These are phyloP conservation scores for Callosobruchus maculatus DNA, from an alignment of 2,888 invertebrate genomes.

Conservation along the genomic window DNA sequence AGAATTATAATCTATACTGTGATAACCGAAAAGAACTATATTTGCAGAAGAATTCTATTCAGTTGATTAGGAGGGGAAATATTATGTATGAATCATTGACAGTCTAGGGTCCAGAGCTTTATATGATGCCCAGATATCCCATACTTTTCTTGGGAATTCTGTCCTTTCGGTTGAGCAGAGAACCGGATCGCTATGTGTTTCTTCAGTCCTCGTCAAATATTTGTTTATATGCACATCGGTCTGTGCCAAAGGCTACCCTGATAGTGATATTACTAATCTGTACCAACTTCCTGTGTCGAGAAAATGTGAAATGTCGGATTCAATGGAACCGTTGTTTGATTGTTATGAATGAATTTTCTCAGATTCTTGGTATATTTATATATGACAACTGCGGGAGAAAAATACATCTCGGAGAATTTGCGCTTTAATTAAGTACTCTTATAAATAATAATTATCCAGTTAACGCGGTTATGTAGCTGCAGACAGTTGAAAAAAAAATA, in stretches of 20 bases:
- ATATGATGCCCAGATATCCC: no score
- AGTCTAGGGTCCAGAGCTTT: no score
- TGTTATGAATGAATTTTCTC: background rate
- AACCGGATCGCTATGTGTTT: constrained; percentile 8
- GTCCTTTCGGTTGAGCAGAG: constrained; percentile 3
- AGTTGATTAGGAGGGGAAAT: no score
- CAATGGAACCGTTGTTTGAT: background rate
- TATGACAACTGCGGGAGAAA: background rate
- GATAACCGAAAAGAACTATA: background rate
- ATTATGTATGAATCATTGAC: no score
- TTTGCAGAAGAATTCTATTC: background rate
- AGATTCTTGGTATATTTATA: background rate
- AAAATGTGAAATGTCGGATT: background rate
- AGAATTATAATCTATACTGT: background rate
- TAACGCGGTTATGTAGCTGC: no score
- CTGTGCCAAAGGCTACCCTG: background rate
- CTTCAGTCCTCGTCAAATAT: constrained; percentile 41
- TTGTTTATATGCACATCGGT: constrained; percentile 30
- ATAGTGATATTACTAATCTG: background rate
- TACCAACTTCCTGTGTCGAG: background rate
- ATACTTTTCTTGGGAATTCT: background rate
- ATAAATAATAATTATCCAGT: no score
- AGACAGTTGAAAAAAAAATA: no score
- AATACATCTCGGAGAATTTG: background rate
- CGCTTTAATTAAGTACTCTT: background rate